A percentile compares a stretch with the other conserved stretches of the same genome.
These are phyloP conservation scores for Cephalopholis sonnerati DNA, from an alignment of 2,113 vertebrate species.

Conservation along the genomic window DNA sequence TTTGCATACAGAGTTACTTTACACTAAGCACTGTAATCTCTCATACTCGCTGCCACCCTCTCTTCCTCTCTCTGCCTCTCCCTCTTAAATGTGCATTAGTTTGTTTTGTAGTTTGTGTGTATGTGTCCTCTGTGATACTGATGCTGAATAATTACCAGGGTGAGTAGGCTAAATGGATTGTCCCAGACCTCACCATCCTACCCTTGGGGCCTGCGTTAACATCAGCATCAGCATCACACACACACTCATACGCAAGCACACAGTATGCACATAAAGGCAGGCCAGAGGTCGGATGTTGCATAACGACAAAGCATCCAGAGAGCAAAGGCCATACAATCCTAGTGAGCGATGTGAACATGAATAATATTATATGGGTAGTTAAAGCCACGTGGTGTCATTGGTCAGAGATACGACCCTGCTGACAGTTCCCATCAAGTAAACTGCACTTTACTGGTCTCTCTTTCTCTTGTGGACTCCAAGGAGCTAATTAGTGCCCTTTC, in stretches of 20 bases:
- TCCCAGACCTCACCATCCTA: constrained; percentile 48
- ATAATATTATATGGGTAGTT: constrained; percentile 57
- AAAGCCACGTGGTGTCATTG: constrained; percentile 34
- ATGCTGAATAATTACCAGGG: constrained; percentile 73
- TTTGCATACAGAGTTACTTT: constrained; percentile 56
- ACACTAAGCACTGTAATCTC: constrained; percentile 51
- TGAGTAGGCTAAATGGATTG: constrained; percentile 75
- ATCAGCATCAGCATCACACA: constrained; percentile 46
- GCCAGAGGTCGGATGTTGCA: constrained; percentile 25
- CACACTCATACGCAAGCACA: constrained; percentile 33
- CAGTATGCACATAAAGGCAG: constrained; percentile 8
- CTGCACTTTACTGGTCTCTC: constrained; percentile 21
- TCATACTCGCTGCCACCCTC: constrained; percentile 7
- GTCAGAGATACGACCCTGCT: constrained; percentile 37
- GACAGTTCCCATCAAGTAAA: constrained; percentile 40
- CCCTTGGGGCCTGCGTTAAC: constrained; percentile 40
- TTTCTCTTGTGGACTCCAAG: constrained; percentile 37
- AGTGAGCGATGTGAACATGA: constrained; percentile 38
- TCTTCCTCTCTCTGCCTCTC: background rate
- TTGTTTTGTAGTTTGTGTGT: constrained; percentile 53
- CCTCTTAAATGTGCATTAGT: constrained; percentile 45
- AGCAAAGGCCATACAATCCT: constrained; percentile 23
- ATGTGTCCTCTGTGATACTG: constrained; percentile 48
- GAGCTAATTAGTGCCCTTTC: constrained; percentile 50
- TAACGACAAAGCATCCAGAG: constrained; percentile 1